phyloP scores from a whole-genome alignment of 2,113 vertebrate species.

The Poicephalus meyeri region DNA sequence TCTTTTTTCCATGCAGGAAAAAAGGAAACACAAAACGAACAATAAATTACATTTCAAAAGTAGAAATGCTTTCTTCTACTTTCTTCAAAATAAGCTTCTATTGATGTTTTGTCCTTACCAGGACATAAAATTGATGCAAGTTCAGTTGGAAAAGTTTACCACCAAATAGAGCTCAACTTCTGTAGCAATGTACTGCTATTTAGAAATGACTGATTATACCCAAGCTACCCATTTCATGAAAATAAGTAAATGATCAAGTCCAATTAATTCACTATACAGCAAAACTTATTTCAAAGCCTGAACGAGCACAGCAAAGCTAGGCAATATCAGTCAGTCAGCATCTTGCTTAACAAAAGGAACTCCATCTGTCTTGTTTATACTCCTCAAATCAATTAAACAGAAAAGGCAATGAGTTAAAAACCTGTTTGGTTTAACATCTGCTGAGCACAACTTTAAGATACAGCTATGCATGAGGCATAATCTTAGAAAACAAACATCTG shows the following conservation, averaged over 20 bases:
- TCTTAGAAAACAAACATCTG: conserved; percentile 61
- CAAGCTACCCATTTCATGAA: background rate
- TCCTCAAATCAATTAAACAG: background rate
- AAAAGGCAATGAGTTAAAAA: conserved; percentile 42
- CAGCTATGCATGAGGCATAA: background rate
- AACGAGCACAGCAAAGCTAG: background rate
- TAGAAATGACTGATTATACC: background rate
- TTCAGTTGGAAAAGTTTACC: background rate
- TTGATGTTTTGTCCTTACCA: background rate
- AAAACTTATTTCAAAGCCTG: background rate
- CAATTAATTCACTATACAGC: background rate
- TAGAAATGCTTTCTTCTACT: background rate
- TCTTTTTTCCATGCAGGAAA: background rate
- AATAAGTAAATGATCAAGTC: background rate
- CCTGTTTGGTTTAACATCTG: conserved; percentile 37
- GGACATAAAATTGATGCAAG: background rate
- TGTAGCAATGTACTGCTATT: background rate
- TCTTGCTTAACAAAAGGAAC: background rate
- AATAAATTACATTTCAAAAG: background rate
- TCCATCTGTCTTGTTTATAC: background rate
- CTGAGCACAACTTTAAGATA: background rate
- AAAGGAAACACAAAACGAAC: background rate
- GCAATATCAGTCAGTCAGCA: background rate
- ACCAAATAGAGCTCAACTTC: background rate
- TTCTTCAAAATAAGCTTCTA: background rate